A percentile compares a stretch with the other conserved stretches of the same genome.
Conservation (phyloP, 2,888 invertebrate species). For the Julus scandinavius region DNA sequence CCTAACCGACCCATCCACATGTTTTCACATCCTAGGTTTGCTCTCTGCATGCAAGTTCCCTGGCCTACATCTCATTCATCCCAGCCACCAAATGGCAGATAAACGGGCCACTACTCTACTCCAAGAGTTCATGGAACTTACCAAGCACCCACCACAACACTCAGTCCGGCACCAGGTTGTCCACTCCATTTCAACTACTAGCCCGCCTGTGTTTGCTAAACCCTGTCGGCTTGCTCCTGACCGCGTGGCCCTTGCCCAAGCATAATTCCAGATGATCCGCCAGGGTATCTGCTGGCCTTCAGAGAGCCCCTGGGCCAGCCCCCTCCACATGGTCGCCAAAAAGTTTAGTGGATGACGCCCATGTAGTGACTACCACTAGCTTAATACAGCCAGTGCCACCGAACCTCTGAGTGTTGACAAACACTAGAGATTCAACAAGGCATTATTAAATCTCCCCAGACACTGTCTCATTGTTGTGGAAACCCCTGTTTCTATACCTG, state of each 20-base stretch:
- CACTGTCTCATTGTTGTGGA: no score
- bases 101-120: no score
- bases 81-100: no score
- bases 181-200: neutral
- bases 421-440: no score
- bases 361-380: neutral
- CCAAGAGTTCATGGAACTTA: neutral
- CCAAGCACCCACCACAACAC: neutral
- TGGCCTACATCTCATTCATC: no score
- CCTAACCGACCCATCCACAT: no score
- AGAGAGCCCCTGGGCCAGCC: conserved; percentile 9
- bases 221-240: neutral
- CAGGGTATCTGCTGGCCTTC: neutral
- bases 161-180: neutral
- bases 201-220: neutral
- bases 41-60: no score
- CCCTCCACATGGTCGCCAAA: neutral
- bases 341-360: neutral
- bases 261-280: neutral
- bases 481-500: no score
- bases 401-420: no score
- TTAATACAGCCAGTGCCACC: no score
- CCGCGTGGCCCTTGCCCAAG: neutral
- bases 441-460: no score
- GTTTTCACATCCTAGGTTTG: no score